Base-by-base conservation (phyloP, 30 jellyfish, hydroid and myxozoan genomes). In the Aurelia coerulea region DNA sequence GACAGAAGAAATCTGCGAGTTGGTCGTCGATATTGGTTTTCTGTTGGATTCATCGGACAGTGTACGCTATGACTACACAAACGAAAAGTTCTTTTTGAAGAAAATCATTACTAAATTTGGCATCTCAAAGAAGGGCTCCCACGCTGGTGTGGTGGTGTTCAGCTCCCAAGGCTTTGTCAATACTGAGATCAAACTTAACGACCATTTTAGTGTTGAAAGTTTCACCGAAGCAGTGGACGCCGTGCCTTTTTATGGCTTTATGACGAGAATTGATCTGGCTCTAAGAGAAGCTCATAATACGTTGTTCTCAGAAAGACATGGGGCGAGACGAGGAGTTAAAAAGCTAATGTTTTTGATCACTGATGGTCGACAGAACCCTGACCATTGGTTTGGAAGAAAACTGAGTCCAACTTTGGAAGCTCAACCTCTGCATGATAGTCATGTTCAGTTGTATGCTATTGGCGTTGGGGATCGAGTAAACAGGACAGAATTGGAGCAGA, bases 311-410 rank as follows among this genome's bases (percentile, higher is more conserved):
- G 81, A 13, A 71, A 53, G 35, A 12, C 62, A 64, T 3, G 85
- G 85, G 37, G 46, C 88, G 1, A 78, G 96, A 68, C 76, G 63
- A 6, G 74, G 74, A 49, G 91, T 79, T 31, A 70, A 71, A 11
- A 88, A 88, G 73, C 54, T 88, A 1, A 82, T 88, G 17, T 72
- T 88, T 76, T 60, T 88, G 75, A 73, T 88, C 35, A 78, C 96
- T 15, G 96, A 88, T 62, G 93, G 97, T 41, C 50, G 94, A 59
- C 97, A 89, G 76, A 81, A 83, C 65, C 93, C 97, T 0, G 82
- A 69, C 56, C 14, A 17, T 17, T 66, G 18, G 31, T 62, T 49
- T 23, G 90, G 87, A 41, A 77, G 13, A 13, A 13, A 16, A 75
- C 62, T 81, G 62, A 60, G 46, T 41, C 93, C 93, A 8, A 58